A percentile compares a stretch with the other conserved stretches of the same genome.
phyloP scores from a whole-genome alignment of 64 coral and sea anemone species.

The Trachythela sp. region DNA sequence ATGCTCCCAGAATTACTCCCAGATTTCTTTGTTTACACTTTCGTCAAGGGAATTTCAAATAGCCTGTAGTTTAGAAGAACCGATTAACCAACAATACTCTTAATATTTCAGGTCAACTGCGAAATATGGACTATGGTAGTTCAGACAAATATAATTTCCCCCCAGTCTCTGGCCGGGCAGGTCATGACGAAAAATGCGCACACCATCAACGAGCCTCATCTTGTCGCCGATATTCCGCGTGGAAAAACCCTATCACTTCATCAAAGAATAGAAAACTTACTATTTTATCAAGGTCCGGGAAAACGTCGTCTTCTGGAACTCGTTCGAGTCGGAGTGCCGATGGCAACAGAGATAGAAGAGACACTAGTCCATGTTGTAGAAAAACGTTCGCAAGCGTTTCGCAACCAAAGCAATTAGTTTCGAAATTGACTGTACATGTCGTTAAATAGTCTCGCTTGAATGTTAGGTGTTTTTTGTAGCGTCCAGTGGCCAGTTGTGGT shows the following conservation, averaged over 20 bases:
- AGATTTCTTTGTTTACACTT: too few species aligned
- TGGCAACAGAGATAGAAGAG: neutral
- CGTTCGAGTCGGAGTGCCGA: neutral
- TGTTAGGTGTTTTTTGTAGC: neutral
- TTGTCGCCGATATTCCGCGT: neutral
- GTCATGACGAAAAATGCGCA: neutral
- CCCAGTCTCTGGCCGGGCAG: neutral
- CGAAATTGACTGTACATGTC: neutral
- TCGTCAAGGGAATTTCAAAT: too few species aligned
- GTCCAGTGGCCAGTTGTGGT: neutral
- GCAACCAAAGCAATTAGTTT: conserved; percentile 7
- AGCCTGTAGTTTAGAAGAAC: too few species aligned
- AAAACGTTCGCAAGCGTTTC: neutral
- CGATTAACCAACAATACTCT: neutral
- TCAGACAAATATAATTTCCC: neutral
- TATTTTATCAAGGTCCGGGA: neutral
- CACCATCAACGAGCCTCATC: neutral
- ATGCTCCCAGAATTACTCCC: too few species aligned
- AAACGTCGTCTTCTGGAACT: neutral
- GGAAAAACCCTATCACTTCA: neutral
- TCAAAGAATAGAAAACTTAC: neutral
- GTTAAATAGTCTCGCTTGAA: neutral
- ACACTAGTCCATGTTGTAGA: neutral
- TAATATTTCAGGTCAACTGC: neutral
- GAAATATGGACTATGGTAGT: neutral